Conservation (phyloP, 2,888 invertebrate genomes). For the Laspeyria flexula region DNA sequence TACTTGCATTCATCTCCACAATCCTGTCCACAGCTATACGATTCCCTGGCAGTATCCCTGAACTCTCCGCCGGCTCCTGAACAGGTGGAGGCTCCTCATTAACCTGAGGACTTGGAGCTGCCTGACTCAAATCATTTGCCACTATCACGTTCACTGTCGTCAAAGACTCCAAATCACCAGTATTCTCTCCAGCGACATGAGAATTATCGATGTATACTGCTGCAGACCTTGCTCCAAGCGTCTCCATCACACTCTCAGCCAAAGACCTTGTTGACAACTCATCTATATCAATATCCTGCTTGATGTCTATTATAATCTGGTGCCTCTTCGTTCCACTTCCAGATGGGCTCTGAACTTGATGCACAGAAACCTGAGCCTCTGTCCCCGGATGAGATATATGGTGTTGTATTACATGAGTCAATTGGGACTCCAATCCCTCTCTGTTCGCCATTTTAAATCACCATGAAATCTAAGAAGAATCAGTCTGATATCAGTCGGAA, state of each 20-base stretch:
- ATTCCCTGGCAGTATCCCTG: conserved; percentile 64
- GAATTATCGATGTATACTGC: conserved; percentile 81
- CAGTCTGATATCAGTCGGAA: conserved; percentile 75
- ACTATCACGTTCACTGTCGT: conserved; percentile 83
- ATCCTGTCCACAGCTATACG: conserved; percentile 75
- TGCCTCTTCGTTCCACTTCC: conserved; percentile 77
- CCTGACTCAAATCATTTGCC: conserved; percentile 71
- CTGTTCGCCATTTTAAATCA: conserved; percentile 70
- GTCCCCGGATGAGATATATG: conserved; percentile 71
- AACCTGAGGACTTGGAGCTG: conserved; percentile 59
- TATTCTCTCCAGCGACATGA: conserved; percentile 63
- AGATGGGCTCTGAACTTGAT: conserved; percentile 73
- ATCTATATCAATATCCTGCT: conserved; percentile 82
- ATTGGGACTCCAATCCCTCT: conserved; percentile 69
- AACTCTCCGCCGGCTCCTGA: conserved; percentile 56
- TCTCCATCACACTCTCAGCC: conserved; percentile 84
- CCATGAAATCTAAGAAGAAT: conserved; percentile 34
- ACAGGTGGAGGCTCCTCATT: conserved; percentile 56
- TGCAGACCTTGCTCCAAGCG: conserved; percentile 78
- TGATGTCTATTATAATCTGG: conserved; percentile 83
- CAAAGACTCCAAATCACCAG: conserved; percentile 71
- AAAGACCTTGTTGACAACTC: conserved; percentile 78
- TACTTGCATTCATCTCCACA: conserved; percentile 69
- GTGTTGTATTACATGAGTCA: conserved; percentile 79
- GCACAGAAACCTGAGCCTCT: conserved; percentile 80